Evolutionary conservation across 2,113 vertebrate species (phyloP), one percentile per base, ranked within the genome.

Genomic region (Holacanthus passer): DNA sequence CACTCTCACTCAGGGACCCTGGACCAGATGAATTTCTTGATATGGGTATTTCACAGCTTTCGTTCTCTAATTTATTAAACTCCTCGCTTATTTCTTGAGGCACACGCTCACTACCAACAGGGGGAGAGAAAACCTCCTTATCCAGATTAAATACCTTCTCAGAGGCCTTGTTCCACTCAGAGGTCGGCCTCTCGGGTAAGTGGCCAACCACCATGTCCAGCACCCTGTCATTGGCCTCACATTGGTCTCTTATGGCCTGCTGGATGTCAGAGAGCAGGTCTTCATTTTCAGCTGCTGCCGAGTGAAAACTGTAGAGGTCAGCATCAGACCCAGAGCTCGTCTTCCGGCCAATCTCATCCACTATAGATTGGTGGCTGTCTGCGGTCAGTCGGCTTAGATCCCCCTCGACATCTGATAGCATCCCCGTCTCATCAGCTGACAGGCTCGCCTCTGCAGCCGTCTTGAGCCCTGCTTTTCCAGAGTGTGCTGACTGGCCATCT

Each of bases 261-360:
- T 99, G 97, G 88, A 99, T 97, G 87, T 99, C 96, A 59, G 95
- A 96, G 32, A 98, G 95, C 89, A 99, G 94, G 89, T 99, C 97
- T 82, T 98, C 97, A 81, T 95, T 96, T 88, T 99, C 98, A 6
- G 96, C 91, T 0, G 96, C 81, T 0, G 96, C 97, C 7, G 98
- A 99, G 91, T 99, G 97, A 89, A 97, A 99, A 94, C 98, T 99
- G 87, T 97, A 97, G 78, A 98, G 95, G 91, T 99, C 98, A 3
- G 94, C 96, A 70, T 99, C 98, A 0, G 98, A 99, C 64, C 95
- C 97, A 0, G 97, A 99, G 74, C 97, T 97, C 60, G 94, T 95
- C 88, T 96, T 96, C 89, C 94, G 95, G 93, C 93, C 95, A 84
- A 92, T 93, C 71, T 96, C 93, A 73, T 96, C 94, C 0, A 50